Conservation (phyloP, 2,888 invertebrate genomes). For the Amblyjoppa fuscipennis region DNA sequence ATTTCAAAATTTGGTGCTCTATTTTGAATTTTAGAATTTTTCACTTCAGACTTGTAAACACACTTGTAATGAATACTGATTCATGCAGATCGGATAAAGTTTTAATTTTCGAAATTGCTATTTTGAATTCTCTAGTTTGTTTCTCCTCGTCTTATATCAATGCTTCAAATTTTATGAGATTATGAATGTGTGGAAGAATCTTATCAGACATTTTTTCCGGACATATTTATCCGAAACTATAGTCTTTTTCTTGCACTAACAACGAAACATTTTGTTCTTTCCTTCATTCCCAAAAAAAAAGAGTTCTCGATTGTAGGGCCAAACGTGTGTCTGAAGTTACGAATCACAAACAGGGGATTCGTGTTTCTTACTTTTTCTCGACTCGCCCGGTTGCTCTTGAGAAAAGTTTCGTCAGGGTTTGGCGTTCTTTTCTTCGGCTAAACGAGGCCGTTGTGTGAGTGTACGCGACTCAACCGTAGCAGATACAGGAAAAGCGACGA, state of each 20-base stretch:
- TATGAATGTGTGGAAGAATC: no score
- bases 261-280: not conserved
- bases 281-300: not conserved
- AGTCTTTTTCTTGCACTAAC: no score
- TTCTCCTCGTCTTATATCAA: no score
- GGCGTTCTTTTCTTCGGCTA: slow-evolving; percentile 22
- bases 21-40: not conserved
- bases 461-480: slow-evolving; percentile 12
- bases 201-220: no score
- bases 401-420: slow-evolving; percentile 37
- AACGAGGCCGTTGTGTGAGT: slow-evolving; percentile 31
- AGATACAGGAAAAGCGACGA: not conserved
- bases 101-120: no score
- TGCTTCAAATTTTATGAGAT: no score
- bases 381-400: slow-evolving; percentile 15
- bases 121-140: no score
- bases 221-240: no score
- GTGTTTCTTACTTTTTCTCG: not conserved
- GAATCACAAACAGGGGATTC: slow-evolving; percentile 2
- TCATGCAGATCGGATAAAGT: no score
- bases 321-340: slow-evolving; percentile 3
- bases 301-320: not conserved
- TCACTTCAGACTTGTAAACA: no score
- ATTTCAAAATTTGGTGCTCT: not conserved
- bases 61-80: no score